Evolutionary conservation across 2,113 vertebrate species (phyloP), one percentile per base, ranked within the genome.

Genomic region (Heterotilapia buettikoferi): DNA sequence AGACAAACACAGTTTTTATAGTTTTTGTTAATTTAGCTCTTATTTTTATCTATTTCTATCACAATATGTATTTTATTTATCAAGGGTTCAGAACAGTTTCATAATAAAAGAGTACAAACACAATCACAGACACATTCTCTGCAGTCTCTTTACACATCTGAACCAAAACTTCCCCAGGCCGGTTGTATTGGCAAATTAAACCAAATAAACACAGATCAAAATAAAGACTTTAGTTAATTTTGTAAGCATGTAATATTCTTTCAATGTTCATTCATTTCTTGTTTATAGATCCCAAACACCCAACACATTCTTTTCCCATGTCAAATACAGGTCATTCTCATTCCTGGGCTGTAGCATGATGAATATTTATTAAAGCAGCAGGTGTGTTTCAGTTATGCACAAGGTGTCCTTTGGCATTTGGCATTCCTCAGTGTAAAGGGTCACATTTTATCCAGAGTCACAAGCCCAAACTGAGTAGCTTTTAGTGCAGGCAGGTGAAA

Each of bases 171-270:
- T 61, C 5, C n/a, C n/a, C 24, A 29, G 43, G 16, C 6, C 10
- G 0, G 1, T 19, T 31, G 0, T 47, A 29, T 7, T 76, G 71
- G 45, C 73, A 78, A 0, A 78, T 78, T n/a, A 31, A 11, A 2
- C 24, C 71, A 50, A 50, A 12, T 31, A 31, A 52, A n/a, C 16
- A 50, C 24, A 78, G 71, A 78, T 29, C 16, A 78, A 31, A 78
- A 78, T 45, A 50, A 18, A 78, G 14, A 1, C 71, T 78, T 31
- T 8, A 12, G 6, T 78, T 31, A 19, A 8, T 50, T 76, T 76
- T 45, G 38, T 45, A 47, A 47, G 68, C 43, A 2, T 43, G 0
- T 11, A 29, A 29, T 47, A 29, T 47, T 73, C 2, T 29, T 76
- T 18, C 24, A 7, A 10, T 76, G 45, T 29, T 29, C 21, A 29